Evolutionary conservation across 2,888 invertebrate genomes (phyloP), one percentile per base, ranked within the genome.

Genomic region (Entomobrya multifasciata): DNA sequence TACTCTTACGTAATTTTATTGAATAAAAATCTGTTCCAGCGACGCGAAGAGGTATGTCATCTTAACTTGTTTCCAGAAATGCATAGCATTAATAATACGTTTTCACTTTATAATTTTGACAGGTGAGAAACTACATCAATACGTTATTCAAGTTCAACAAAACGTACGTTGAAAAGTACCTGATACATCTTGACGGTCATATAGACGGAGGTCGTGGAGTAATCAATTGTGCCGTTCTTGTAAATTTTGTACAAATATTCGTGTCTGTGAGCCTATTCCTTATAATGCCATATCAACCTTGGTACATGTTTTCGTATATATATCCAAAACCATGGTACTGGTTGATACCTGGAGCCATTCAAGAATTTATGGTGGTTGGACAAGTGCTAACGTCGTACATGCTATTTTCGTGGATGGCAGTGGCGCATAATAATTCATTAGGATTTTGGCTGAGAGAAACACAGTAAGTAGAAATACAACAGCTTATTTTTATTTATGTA

Each of bases 311-410:
- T n/a, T n/a, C n/a, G n/a, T n/a, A n/a, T n/a, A n/a, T n/a, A n/a
- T n/a, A n/a, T n/a, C n/a, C n/a, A n/a, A n/a, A n/a, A n/a, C n/a
- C n/a, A n/a, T n/a, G 36, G 36, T 36, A 36, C 22, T 89, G 44
- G 20, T 70, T 81, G 0, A 89, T 89, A 60, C 89, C 89, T 10
- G 89, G 89, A 22, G 87, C 87, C 4, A 49, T 88, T 17, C 88
- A 88, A 55, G 87, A 88, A 57, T 87, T 57, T 20, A 49, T 81
- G 3, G 13, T 87, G 11, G 82, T 85, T 1, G 88, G 87, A 1
- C 84, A 88, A 20, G 77, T 81, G 0, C 49, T 88, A 0, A 55
- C 81, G n/a, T n/a, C n/a, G n/a, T n/a, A n/a, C n/a, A n/a, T n/a
- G n/a, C 17, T 88, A 0, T 44, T 30, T 1, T 20, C 44, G 0